Percentiles rank a stretch among this genome's conserved stretches.
phyloP scores from a whole-genome alignment of 2,113 vertebrate species.

The Connochaetes taurinus region DNA sequence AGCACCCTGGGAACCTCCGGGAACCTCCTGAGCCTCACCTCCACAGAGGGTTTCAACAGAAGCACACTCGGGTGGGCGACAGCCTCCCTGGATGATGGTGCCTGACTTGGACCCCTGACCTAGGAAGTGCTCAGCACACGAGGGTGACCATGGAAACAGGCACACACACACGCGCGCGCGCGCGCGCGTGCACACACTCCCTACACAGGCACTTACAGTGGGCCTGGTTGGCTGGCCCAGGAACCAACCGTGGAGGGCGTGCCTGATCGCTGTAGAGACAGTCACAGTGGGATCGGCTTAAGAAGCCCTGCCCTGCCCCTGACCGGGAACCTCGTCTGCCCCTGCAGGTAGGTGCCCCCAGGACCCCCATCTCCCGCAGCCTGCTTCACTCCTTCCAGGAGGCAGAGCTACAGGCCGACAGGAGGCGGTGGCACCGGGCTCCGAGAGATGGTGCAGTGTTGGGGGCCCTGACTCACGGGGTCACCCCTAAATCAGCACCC shows the following conservation, averaged over 20 bases:
- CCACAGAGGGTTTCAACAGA: neutral
- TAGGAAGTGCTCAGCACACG: neutral
- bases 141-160: rapidly evolving
- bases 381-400: neutral
- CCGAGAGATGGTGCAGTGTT: rapidly evolving
- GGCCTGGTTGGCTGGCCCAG: no score
- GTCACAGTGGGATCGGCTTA: no score
- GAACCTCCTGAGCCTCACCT: neutral
- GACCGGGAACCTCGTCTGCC: rapidly evolving
- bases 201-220: rapidly evolving
- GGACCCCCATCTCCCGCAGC: neutral
- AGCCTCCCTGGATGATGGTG: no score
- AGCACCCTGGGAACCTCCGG: rapidly evolving
- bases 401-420: neutral
- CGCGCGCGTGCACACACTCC: rapidly evolving
- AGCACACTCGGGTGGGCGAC: rapidly evolving
- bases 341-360: neutral
- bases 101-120: neutral
- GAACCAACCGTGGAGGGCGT: rapidly evolving
- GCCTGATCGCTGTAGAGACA: neutral
- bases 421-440: rapidly evolving
- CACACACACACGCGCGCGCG: rapidly evolving
- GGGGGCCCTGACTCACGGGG: neutral
- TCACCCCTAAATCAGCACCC: neutral
- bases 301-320: neutral